Conservation (phyloP, 2,113 vertebrate species). For the Nerophis ophidion region DNA sequence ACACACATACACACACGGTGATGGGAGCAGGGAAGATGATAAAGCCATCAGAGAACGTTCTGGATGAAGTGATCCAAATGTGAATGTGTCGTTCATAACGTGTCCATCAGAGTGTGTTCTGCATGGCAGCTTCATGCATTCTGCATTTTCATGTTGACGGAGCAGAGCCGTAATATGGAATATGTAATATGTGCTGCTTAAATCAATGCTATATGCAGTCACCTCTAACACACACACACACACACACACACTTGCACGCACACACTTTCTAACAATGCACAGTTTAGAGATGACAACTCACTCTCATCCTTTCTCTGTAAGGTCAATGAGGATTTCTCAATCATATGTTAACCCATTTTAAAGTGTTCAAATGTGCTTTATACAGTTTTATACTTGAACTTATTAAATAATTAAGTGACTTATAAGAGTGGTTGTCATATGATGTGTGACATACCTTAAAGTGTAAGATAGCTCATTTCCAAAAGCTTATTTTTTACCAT, state of each 20-base stretch:
- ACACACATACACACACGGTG: slow-evolving; percentile 36
- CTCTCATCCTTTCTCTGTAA: background rate
- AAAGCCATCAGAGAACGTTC: slow-evolving; percentile 74
- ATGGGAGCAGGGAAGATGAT: slow-evolving; percentile 62
- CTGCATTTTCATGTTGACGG: slow-evolving; percentile 80
- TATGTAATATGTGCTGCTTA: slow-evolving; percentile 74
- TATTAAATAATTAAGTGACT: too few species aligned
- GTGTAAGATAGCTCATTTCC: too few species aligned
- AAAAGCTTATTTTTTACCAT: too few species aligned
- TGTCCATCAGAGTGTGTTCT: slow-evolving; percentile 72
- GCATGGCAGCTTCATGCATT: slow-evolving; percentile 79
- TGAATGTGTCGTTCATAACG: slow-evolving; percentile 55
- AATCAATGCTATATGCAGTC: slow-evolving; percentile 80
- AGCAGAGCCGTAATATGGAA: slow-evolving; percentile 50
- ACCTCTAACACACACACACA: slow-evolving; percentile 57
- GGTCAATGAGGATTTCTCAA: background rate
- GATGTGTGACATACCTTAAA: too few species aligned
- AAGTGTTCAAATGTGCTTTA: background rate
- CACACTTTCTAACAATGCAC: slow-evolving; percentile 22
- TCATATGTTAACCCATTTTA: background rate
- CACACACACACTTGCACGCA: slow-evolving; percentile 9
- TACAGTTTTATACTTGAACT: background rate
- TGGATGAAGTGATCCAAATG: slow-evolving; percentile 67
- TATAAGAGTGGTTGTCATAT: too few species aligned
- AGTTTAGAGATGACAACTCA: background rate